These are phyloP conservation scores for Labia minor DNA, from an alignment of 2,888 invertebrate genomes.

Conservation along the genomic window DNA sequence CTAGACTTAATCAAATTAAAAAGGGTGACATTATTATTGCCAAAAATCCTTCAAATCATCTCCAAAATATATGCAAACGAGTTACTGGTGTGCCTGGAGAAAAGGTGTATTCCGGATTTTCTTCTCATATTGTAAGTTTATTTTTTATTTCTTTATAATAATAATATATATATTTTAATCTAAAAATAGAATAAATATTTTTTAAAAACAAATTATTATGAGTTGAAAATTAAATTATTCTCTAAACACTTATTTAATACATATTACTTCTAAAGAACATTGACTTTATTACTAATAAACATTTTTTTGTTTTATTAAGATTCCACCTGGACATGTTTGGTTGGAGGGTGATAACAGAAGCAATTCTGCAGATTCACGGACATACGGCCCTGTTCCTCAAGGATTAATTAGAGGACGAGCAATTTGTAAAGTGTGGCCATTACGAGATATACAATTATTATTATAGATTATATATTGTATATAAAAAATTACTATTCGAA, in stretches of 20 bases:
- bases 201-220: too few species aligned
- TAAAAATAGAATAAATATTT: neutral
- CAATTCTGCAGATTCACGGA: conserved; percentile 78
- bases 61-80: conserved; percentile 74
- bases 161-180: neutral
- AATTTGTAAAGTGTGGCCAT: conserved; percentile 69
- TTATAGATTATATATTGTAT: neutral
- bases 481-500: too few species aligned
- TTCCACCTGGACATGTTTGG: conserved; percentile 83
- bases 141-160: neutral
- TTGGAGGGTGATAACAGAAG: conserved; percentile 77
- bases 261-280: too few species aligned
- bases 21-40: conserved; percentile 80
- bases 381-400: conserved; percentile 78
- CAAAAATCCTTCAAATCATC: conserved; percentile 68
- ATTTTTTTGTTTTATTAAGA: too few species aligned
- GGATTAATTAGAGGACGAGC: conserved; percentile 74
- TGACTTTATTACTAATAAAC: too few species aligned
- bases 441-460: conserved; percentile 35
- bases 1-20: conserved; percentile 48
- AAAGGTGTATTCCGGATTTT: conserved; percentile 39
- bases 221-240: too few species aligned
- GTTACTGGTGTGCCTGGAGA: conserved; percentile 69
- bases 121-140: conserved; percentile 30
- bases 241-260: too few species aligned